Base-by-base conservation (phyloP, 2,888 invertebrate species). In the Salpingus planirostris region DNA sequence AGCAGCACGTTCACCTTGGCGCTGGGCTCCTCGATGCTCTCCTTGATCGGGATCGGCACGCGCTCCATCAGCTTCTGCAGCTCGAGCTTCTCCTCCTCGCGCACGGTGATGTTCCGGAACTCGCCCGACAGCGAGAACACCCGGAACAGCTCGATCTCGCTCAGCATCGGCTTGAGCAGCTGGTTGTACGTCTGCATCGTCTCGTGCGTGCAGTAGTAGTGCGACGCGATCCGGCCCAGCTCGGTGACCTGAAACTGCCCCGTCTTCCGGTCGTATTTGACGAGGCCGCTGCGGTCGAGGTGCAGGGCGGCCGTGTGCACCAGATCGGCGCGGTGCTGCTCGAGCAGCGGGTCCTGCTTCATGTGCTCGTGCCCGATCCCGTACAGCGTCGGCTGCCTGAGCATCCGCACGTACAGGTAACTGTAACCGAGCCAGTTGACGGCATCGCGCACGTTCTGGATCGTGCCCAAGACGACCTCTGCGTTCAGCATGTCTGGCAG, bases 61-160 rank as follows among this genome's bases (percentile, higher is more conserved):
- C 95, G 74, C 51, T 75, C 75, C 75, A 90, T 83, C n/a, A 98
- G 69, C 62, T 97, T 98, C 51, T 92, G 88, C 43, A 98, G 65
- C 64, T 98, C 98, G 36, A 96, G 60, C 55, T 98, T 97, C 67
- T 99, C 98, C 60, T 98, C 98, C 59, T 91, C 92, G 1, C 92
- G 66, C 0, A 97, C 95, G 0, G 86, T 80, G 24, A 97, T 86
- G 55, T 95, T 82, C 47, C 78, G 81, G 69, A 99, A 98, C 67
- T 98, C 98, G 0, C 88, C 81, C 0, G 95, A 95, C n/a, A 97
- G 69, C 0, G 97, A 96, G 65, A 99, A 99, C n/a, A 98, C 96
- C 1, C 89, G 66, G 66, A 99, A 95, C 39, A 98, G 68, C 63
- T 98, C 98, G 27, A 98, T 98, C 68, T 98, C 97, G 38, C 92